phyloP scores from a whole-genome alignment of 2,888 invertebrate species.

The Pandemis heparana region DNA sequence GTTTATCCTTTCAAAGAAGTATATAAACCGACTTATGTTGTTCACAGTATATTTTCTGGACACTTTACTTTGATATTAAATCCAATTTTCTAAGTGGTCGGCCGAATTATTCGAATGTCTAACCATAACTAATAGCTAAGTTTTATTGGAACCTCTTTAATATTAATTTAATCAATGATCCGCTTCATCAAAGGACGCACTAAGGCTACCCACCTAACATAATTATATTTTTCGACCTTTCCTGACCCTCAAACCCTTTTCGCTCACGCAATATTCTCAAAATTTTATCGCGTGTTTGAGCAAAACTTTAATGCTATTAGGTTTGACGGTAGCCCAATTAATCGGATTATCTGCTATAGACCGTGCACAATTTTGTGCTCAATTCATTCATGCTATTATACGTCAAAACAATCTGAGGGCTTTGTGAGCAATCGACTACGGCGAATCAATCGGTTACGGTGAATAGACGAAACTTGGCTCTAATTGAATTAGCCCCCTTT shows the following conservation, averaged over 20 bases:
- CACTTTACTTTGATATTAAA: too few species aligned
- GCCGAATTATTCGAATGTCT: neutral
- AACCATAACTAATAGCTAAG: neutral
- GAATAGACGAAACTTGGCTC: conserved; percentile 54
- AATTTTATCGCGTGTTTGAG: conserved; percentile 33
- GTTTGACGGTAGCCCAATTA: conserved; percentile 38
- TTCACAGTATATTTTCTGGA: too few species aligned
- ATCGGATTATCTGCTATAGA: conserved; percentile 42
- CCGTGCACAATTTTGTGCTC: conserved; percentile 40
- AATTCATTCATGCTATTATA: conserved; percentile 43
- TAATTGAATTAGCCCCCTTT: conserved; percentile 57
- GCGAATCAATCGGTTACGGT: conserved; percentile 49
- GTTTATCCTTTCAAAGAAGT: too few species aligned
- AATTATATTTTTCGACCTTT: conserved; percentile 20
- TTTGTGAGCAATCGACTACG: conserved; percentile 48
- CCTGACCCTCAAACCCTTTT: conserved; percentile 15
- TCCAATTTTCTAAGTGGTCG: neutral
- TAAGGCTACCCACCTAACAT: neutral
- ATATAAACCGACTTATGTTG: too few species aligned
- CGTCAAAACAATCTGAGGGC: conserved; percentile 46
- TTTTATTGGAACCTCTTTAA: conserved; percentile 5
- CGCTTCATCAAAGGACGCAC: conserved; percentile 3
- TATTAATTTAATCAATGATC: conserved; percentile 15
- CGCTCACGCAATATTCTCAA: conserved; percentile 27
- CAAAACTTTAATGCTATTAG: conserved; percentile 43